Base-by-base conservation (phyloP, 2,113 vertebrate genomes). In the Charina bottae region DNA sequence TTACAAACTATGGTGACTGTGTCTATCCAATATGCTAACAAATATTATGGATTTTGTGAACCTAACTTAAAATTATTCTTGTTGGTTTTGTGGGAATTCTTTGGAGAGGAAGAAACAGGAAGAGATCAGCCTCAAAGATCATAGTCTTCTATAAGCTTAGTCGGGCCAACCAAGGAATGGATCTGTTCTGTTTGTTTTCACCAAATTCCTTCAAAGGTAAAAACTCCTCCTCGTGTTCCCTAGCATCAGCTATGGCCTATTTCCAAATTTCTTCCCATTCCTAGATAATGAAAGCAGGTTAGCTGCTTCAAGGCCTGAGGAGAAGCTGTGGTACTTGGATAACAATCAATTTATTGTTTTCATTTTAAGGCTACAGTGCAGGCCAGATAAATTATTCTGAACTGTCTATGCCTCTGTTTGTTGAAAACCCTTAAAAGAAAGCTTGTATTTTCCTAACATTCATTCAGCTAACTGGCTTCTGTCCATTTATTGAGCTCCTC, bases 401-500 rank as follows among this genome's bases (percentile, higher is more conserved):
- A 60, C 92, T 87, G 0, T 28, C 0, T 85, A 21, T 87, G 93
- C 96, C 94, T 95, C 94, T 89, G 62, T 0, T 85, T 96, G 93
- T 72, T 85, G 60, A 2, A 87, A 90, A 89, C 85, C 92, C 93
- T 78, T 93, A 68, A 95, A 95, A 95, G 94, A 96, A 96, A 89
- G 78, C 93, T 94, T 94, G 93, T 93, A 24, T 60, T 56, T 56
- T 56, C 7, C 0, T 90, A 46, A 94, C 91, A 96, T 53, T 93
- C 90, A 96, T 96, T 94, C 95, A 88, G 83, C 90, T 89, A 93
- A 91, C 23, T 95, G 94, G 64, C 92, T 83, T 96, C 95, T 89
- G 96, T 85, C 86, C 93, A 91, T 96, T 96, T 95, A 92, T 96
- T 96, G 94, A 97, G 93, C 92, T 96, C 94, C 85, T 84, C 91